These are phyloP conservation scores for Dreissena polymorpha DNA, from an alignment of 1,140 invertebrate species.

Conservation along the genomic window DNA sequence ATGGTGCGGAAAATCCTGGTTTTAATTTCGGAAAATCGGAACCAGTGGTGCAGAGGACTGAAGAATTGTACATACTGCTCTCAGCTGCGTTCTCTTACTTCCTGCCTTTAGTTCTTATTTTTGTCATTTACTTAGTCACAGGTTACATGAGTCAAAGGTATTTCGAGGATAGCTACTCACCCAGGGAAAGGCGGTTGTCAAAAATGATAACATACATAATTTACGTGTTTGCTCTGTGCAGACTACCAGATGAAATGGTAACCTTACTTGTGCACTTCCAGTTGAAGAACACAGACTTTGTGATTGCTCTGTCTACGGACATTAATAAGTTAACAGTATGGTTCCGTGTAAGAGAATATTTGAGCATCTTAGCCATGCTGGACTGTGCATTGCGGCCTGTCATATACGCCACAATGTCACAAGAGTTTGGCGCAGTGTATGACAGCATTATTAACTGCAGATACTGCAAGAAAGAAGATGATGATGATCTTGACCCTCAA, in stretches of 20 bases:
- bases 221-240: constrained; percentile 66
- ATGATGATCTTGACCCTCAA: constrained; percentile 26
- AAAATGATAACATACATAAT: constrained; percentile 69
- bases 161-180: constrained; percentile 74
- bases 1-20: neutral
- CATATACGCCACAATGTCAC: constrained; percentile 55
- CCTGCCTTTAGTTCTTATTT: constrained; percentile 67
- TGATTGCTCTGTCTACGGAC: constrained; percentile 23
- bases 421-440: constrained; percentile 48
- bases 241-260: constrained; percentile 67
- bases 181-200: constrained; percentile 66
- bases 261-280: constrained; percentile 63
- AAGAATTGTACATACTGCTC: constrained; percentile 66
- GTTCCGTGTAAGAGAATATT: constrained; percentile 44
- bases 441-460: constrained; percentile 55
- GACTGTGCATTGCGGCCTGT: constrained; percentile 52
- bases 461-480: constrained; percentile 45
- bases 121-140: constrained; percentile 68
- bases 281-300: constrained; percentile 39
- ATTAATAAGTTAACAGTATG: constrained; percentile 48
- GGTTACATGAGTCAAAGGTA: constrained; percentile 69
- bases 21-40: constrained; percentile 29
- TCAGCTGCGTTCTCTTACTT: constrained; percentile 67
- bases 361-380: constrained; percentile 40
- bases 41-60: constrained; percentile 43